Conservation (phyloP, 1,140 invertebrate genomes). For the Antheraea mylitta region DNA sequence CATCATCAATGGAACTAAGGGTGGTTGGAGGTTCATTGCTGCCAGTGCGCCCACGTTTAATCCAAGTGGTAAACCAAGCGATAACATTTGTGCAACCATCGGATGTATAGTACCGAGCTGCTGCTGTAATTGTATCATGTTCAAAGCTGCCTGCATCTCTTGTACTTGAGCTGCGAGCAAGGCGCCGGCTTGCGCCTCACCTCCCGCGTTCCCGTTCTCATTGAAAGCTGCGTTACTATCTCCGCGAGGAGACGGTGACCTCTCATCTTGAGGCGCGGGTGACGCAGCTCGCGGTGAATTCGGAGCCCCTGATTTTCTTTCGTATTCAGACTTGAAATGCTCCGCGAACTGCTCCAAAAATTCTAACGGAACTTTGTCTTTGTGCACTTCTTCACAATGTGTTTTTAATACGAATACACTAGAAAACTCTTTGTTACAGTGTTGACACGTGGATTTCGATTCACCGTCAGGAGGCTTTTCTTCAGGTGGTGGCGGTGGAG, state of each 20-base stretch:
- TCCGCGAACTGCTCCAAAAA: constrained; percentile 95
- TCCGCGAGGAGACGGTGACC: constrained; percentile 79
- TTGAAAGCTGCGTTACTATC: constrained; percentile 72
- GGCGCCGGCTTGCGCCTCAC: constrained; percentile 77
- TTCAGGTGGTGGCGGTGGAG: constrained; percentile 79
- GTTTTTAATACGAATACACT: constrained; percentile 97
- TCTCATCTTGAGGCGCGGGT: constrained; percentile 63
- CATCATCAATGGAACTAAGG: constrained; percentile 94
- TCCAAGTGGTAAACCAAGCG: constrained; percentile 90
- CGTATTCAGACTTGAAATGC: constrained; percentile 92
- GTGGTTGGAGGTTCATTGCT: constrained; percentile 93
- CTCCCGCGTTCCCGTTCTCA: constrained; percentile 80
- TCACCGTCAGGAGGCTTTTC: constrained; percentile 81
- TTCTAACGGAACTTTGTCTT: constrained; percentile 92
- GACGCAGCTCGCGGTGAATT: constrained; percentile 82
- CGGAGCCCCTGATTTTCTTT: constrained; percentile 87
- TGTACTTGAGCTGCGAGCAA: constrained; percentile 88
- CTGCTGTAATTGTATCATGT: constrained; percentile 93
- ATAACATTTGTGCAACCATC: constrained; percentile 83
- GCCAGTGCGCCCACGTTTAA: constrained; percentile 90
- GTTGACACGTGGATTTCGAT: constrained; percentile 89
- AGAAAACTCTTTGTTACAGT: constrained; percentile 96
- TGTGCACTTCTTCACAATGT: constrained; percentile 97
- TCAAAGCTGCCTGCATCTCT: constrained; percentile 92
- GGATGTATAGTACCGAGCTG: constrained; percentile 88